phyloP scores from a whole-genome alignment of 2,113 vertebrate genomes.

The Falcunculus frontatus region DNA sequence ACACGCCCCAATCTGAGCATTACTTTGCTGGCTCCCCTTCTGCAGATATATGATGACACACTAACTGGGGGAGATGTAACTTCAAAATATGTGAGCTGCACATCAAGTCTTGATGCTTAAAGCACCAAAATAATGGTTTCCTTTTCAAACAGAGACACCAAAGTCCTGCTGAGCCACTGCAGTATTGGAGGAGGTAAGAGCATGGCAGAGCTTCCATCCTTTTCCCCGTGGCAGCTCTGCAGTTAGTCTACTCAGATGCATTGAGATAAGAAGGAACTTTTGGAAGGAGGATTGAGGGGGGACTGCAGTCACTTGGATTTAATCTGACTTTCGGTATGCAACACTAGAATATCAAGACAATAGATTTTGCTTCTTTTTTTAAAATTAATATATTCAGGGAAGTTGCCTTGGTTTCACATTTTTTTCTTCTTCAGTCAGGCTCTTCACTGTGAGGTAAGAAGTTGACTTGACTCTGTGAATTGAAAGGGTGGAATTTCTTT shows the following conservation, averaged over 20 bases:
- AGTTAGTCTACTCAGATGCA: neutral
- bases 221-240: fast-evolving
- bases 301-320: neutral
- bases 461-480: neutral
- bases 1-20: neutral
- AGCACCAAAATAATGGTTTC: neutral
- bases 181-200: neutral
- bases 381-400: no score
- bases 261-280: neutral
- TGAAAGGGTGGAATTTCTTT: neutral
- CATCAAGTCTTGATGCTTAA: neutral
- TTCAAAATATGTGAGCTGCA: neutral
- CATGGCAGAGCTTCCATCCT: neutral
- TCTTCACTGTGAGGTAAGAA: neutral
- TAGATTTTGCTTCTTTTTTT: neutral
- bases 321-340: neutral
- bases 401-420: neutral
- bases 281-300: neutral
- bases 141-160: neutral
- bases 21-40: neutral
- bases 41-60: neutral
- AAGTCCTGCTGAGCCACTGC: neutral
- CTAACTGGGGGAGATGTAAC: neutral
- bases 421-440: neutral
- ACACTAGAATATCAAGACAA: neutral